Percentiles rank a stretch among this genome's conserved stretches.
Evolutionary conservation across 2,888 invertebrate species (phyloP).

Genomic region (Cloeon dipterum): DNA sequence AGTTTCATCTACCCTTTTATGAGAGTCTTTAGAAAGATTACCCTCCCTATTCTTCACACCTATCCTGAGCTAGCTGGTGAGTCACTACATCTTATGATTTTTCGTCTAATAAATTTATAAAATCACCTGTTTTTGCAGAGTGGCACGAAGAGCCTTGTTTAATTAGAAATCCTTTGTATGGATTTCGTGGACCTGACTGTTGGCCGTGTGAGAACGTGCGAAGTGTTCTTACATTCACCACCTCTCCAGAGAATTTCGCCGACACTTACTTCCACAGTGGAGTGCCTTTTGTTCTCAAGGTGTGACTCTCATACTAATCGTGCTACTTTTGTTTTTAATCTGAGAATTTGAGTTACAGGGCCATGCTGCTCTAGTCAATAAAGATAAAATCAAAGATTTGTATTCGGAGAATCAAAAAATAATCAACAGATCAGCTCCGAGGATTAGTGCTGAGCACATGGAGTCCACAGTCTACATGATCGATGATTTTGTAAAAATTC

Average conservation of each 20-base stretch:
- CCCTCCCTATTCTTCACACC: constrained; percentile 48
- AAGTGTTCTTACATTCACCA: constrained; percentile 39
- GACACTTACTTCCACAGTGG: constrained; percentile 25
- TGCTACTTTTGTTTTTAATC: neutral
- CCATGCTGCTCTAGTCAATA: neutral
- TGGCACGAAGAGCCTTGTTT: constrained; percentile 69
- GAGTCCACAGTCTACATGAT: too few species aligned
- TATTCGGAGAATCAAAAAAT: neutral
- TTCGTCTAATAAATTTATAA: neutral
- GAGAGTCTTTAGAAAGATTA: constrained; percentile 41
- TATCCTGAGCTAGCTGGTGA: constrained; percentile 53
- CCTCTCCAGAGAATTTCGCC: constrained; percentile 23
- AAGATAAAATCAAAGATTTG: neutral
- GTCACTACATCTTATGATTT: constrained; percentile 6
- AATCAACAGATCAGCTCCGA: neutral
- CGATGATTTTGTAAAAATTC: too few species aligned
- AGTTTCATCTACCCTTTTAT: constrained; percentile 62
- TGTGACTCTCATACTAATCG: constrained; percentile 10
- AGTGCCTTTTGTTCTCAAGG: constrained; percentile 29
- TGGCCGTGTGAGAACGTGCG: constrained; percentile 54
- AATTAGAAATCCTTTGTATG: constrained; percentile 62
- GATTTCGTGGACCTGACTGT: constrained; percentile 60
- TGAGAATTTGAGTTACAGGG: neutral
- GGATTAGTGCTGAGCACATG: too few species aligned
- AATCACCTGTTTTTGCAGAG: constrained; percentile 24